Evolutionary conservation across 2,113 vertebrate genomes (phyloP), one percentile per base, ranked within the genome.

Genomic region (Mionectes macconnelli): DNA sequence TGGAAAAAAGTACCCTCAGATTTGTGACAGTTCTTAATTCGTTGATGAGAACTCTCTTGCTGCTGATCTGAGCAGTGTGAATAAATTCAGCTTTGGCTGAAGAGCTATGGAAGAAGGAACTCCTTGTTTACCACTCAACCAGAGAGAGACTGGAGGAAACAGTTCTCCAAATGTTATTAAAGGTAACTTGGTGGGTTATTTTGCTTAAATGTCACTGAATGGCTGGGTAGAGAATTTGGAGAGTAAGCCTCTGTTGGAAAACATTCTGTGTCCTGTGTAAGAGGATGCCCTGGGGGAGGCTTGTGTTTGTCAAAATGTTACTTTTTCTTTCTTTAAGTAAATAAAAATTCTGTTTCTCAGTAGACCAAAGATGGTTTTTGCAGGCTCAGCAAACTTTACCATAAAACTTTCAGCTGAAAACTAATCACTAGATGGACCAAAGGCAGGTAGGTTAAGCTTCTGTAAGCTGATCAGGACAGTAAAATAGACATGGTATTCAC

Each of bases 391-490:
- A 47, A 84, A 55, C 9, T 75, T 79, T 28, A 59, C 14, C 14
- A 37, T 7, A 39, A 70, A 80, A 80, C 88, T 70, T 35, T 52
- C 76, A 40, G 33, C 63, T 64, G 60, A 93, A 72, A 63, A 84
- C 67, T 83, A 94, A 90, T 94, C 73, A 19, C 50, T 95, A 85
- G 87, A 67, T 94, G 70, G 70, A 76, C 49, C 39, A 84, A 77
- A 94, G 94, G 74, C 67, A 95, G 69, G 55, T 47, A 89, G 68
- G 47, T 73, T 93, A 81, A 91, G 73, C 62, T 95, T 94, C 80
- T 23, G 11, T 89, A 91, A 89, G 56, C 76, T 90, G 76, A 20
- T 53, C 60, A 90, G 80, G 90, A 94, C 88, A 95, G 14, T 6
- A 85, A 50, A 67, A 79, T 3, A 75, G 42, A n/a, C 27, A 28